Evolutionary conservation across 1,140 invertebrate species (phyloP).

Genomic region (Cotesia typhae): DNA sequence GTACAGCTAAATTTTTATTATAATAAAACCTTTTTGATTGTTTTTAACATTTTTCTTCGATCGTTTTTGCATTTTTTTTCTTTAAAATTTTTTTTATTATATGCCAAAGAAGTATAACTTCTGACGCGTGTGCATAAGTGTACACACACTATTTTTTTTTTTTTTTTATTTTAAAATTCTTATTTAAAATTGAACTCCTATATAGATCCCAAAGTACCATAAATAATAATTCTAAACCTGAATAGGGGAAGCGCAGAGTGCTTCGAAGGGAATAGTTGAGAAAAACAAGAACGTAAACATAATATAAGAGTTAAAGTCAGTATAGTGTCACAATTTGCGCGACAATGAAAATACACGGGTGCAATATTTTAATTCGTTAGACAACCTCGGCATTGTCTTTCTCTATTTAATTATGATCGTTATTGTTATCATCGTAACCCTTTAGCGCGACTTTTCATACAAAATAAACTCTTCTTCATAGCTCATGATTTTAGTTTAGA

Average conservation of each 20-base stretch:
- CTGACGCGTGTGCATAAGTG: no score
- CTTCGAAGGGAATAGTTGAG: background rate
- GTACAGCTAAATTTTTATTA: no score
- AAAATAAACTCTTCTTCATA: no score
- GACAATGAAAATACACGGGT: slow-evolving; percentile 64
- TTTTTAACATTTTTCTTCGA: no score
- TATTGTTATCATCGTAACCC: slow-evolving; percentile 44
- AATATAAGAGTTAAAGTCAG: slow-evolving; percentile 44
- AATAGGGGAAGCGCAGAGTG: background rate
- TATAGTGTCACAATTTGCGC: slow-evolving; percentile 58
- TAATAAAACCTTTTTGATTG: no score
- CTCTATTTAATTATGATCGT: slow-evolving; percentile 15
- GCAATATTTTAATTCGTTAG: slow-evolving; percentile 67
- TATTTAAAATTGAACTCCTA: no score
- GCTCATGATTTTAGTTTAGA: no score
- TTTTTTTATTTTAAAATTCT: no score
- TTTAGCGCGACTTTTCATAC: slow-evolving; percentile 33
- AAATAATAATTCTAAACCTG: background rate
- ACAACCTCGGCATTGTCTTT: slow-evolving; percentile 48
- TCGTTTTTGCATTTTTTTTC: no score
- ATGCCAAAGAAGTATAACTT: no score
- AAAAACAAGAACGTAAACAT: background rate
- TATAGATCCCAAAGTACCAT: background rate
- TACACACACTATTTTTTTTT: no score
- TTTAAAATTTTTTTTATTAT: no score